Conservation (phyloP, 2,888 invertebrate species). For the Eristalinus aeneus region DNA sequence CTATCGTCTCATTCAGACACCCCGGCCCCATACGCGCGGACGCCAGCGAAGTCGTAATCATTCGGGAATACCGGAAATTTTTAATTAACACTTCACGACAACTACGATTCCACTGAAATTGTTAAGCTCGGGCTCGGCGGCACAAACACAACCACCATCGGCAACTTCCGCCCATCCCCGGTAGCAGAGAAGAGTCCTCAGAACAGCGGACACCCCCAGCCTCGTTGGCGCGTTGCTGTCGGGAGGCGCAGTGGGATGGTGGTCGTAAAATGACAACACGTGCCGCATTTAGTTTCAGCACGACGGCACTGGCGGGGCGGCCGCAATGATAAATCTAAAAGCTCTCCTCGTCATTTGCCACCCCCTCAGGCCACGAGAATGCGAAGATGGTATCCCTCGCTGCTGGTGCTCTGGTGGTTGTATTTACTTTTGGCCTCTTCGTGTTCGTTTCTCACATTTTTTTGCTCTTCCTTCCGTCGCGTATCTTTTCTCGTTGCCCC, state of each 20-base stretch:
- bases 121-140: background rate
- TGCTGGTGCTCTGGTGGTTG: background rate
- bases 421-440: constrained; percentile 36
- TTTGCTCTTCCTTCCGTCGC: background rate
- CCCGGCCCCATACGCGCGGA: background rate
- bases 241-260: background rate
- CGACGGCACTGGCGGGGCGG: background rate
- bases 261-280: constrained; percentile 47
- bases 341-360: constrained; percentile 2
- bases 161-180: background rate
- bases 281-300: constrained; percentile 39
- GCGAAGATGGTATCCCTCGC: background rate
- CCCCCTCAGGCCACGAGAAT: background rate
- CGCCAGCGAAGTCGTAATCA: background rate
- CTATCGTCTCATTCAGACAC: background rate
- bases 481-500: background rate
- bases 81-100: constrained; percentile 41
- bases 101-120: constrained; percentile 18
- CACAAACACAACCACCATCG: background rate
- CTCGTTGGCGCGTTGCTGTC: background rate
- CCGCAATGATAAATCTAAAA: constrained; percentile 42
- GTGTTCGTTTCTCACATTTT: background rate
- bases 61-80: constrained; percentile 2
- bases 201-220: background rate
- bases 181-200: constrained; percentile 6